phyloP scores from a whole-genome alignment of 2,888 invertebrate species.

The Hedya salicella region DNA sequence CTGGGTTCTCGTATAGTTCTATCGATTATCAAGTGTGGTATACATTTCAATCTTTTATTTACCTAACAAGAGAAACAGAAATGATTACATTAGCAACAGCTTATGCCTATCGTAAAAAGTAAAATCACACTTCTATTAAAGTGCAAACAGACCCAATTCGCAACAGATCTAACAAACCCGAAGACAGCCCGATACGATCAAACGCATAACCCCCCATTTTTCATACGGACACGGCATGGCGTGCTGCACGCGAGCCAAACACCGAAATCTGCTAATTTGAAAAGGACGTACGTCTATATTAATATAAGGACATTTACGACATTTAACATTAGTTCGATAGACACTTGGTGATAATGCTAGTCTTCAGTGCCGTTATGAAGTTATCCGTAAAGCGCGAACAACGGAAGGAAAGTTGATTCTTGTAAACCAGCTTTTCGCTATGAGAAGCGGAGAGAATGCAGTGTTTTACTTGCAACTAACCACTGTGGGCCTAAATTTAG shows the following conservation, averaged over 20 bases:
- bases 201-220: slow-evolving; percentile 32
- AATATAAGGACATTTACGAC: neutral
- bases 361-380: slow-evolving; percentile 29
- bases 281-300: slow-evolving; percentile 13
- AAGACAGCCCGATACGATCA: slow-evolving; percentile 32
- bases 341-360: slow-evolving; percentile 25
- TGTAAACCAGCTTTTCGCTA: slow-evolving; percentile 8
- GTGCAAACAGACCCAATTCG: slow-evolving; percentile 24
- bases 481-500: neutral
- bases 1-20: no score
- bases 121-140: slow-evolving; percentile 5
- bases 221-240: slow-evolving; percentile 33
- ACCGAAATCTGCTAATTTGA: neutral
- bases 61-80: no score
- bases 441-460: neutral
- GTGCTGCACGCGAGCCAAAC: slow-evolving; percentile 31
- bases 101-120: no score
- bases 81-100: no score
- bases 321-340: neutral
- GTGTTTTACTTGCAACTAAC: neutral
- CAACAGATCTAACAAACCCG: slow-evolving; percentile 32
- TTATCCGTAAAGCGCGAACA: slow-evolving; percentile 32
- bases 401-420: slow-evolving; percentile 9
- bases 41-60: no score
- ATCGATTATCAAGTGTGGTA: no score